These are phyloP conservation scores for Drosophila ohnishii DNA, from an alignment of 1,140 invertebrate genomes.

Conservation along the genomic window DNA sequence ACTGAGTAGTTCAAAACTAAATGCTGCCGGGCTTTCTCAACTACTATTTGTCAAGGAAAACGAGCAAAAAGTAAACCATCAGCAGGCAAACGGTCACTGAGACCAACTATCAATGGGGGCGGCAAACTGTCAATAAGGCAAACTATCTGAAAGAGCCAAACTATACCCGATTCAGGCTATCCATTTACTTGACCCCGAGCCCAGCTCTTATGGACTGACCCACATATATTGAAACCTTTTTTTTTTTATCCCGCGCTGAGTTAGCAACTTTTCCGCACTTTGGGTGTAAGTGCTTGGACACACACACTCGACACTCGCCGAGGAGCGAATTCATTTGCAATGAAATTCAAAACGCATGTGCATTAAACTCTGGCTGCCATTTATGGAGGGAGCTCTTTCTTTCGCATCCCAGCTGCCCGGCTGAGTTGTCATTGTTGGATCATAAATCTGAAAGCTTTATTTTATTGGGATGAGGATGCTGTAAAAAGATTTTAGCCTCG, in stretches of 20 bases:
- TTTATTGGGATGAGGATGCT: slow-evolving; percentile 5
- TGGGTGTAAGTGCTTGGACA: slow-evolving; percentile 32
- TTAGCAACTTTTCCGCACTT: slow-evolving; percentile 32
- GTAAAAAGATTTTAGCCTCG: slow-evolving; percentile 13
- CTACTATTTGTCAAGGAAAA: slow-evolving; percentile 1
- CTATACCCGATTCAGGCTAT: slow-evolving; percentile 17
- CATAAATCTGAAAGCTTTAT: slow-evolving; percentile 14
- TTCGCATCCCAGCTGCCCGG: not conserved
- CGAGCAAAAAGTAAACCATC: not conserved
- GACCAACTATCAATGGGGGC: slow-evolving; percentile 30
- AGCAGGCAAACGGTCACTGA: slow-evolving; percentile 11
- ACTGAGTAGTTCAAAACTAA: not conserved
- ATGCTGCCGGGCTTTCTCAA: not conserved
- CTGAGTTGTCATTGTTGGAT: slow-evolving; percentile 10
- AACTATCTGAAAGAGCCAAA: slow-evolving; percentile 15
- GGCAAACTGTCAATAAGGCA: slow-evolving; percentile 36
- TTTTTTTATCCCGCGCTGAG: slow-evolving; percentile 15
- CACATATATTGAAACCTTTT: slow-evolving; percentile 40
- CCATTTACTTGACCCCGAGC: slow-evolving; percentile 43
- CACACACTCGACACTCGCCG: slow-evolving; percentile 14
- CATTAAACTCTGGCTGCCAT: slow-evolving; percentile 56
- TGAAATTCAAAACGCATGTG: slow-evolving; percentile 72
- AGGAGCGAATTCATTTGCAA: slow-evolving; percentile 51
- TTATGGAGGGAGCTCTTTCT: slow-evolving; percentile 16
- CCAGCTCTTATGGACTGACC: slow-evolving; percentile 47